phyloP scores from a whole-genome alignment of 2,797 vertebrate species.

The Neosilurus hyrtlii region DNA sequence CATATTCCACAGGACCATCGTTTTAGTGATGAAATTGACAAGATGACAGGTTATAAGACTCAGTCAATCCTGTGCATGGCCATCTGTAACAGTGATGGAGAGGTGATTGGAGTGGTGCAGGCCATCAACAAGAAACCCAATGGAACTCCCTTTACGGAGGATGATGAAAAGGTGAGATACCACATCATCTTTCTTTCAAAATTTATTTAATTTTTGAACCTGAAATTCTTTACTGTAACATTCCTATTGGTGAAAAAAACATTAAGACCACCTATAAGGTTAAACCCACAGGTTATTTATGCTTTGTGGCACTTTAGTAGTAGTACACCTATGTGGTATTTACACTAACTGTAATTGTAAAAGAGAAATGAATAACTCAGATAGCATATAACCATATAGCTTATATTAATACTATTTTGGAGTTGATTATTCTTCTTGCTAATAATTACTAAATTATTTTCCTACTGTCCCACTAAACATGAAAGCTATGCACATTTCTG shows the following conservation, averaged over 20 bases:
- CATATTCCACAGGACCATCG: slow-evolving; percentile 72
- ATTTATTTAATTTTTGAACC: neutral
- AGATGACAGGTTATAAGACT: slow-evolving; percentile 80
- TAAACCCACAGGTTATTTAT: neutral
- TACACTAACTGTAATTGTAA: neutral
- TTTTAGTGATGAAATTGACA: slow-evolving; percentile 84
- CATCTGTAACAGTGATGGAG: slow-evolving; percentile 78
- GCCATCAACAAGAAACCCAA: slow-evolving; percentile 80
- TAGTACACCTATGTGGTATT: neutral
- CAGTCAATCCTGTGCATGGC: slow-evolving; percentile 81
- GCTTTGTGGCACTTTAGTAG: neutral
- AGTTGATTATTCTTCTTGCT: neutral
- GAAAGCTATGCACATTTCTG: neutral
- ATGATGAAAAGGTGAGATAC: slow-evolving; percentile 77
- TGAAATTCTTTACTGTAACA: slow-evolving; percentile 1
- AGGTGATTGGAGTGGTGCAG: slow-evolving; percentile 80
- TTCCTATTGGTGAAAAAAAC: neutral
- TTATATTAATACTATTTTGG: neutral
- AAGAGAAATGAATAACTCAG: neutral
- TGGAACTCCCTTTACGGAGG: slow-evolving; percentile 76
- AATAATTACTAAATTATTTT: neutral
- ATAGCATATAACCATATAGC: neutral
- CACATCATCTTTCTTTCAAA: neutral
- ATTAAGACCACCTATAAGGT: neutral
- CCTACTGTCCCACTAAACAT: neutral